Evolutionary conservation across 2,797 vertebrate genomes (phyloP), one percentile per base, ranked within the genome.

Genomic region (Micromesistius poutassou): DNA sequence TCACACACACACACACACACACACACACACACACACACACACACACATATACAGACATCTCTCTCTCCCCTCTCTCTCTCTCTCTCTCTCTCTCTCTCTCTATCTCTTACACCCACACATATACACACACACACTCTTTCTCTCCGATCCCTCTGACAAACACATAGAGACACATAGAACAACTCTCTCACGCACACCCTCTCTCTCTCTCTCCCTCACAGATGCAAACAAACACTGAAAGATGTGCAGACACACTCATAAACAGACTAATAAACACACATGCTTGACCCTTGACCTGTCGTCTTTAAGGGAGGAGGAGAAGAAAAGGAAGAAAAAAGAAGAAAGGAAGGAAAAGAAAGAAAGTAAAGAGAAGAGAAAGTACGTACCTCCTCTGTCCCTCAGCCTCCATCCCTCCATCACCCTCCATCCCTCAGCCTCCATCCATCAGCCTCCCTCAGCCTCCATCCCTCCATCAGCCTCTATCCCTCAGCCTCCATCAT

Each of bases 271-370:
- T 33, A 40, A 73, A 75, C 42, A 75, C 40, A 77, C 38, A 83
- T 75, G 75, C 71, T 28, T 68, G 62, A 68, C n/a, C 25, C 62
- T 28, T 62, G 62, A 68, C 25, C 62, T 68, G 62, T 68, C 9
- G 28, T 68, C 62, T 30, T 74, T 71, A 76, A 92, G 91, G 0
- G 86, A 91, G 0, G 86, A 91, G 9, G 86, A 91, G 9, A 93
- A 93, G 85, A 93, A 93, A 83, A 94, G 93, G 79, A 95, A 90
- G 46, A 93, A 93, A 80, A 92, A 89, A 74, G 46, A 74, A 72
- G 75, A 72, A 30, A 72, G 90, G 75, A 94, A 95, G 55, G 88
- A 93, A 30, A 93, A 93, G 79, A 93, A 93, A 71, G 87, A 93
- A n/a, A 85, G 38, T 1, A 93, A 93, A 0, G 77, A 91, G 31